Evolutionary conservation across 2,113 vertebrate genomes (phyloP).

Genomic region (Ceratotherium simum): DNA sequence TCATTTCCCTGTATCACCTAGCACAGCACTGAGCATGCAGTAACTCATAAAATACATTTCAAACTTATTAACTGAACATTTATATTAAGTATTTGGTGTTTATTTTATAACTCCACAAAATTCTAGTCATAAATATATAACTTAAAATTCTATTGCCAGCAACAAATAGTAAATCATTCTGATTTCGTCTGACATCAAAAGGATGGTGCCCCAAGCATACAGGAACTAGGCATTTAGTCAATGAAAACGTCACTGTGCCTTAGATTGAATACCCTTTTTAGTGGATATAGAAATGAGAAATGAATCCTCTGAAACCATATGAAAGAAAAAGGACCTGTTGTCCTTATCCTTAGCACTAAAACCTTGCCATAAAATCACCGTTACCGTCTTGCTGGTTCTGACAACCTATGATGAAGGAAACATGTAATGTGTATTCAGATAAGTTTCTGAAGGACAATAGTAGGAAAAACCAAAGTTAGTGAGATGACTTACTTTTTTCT

Average conservation of each 20-base stretch:
- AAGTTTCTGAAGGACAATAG: not conserved
- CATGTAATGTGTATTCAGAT: not conserved
- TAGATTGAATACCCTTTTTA: not conserved
- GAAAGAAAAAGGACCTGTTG: not conserved
- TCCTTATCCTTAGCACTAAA: slow-evolving; percentile 15
- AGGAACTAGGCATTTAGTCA: not conserved
- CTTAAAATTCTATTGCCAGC: slow-evolving; percentile 31
- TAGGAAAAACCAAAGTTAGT: not conserved
- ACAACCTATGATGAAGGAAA: not conserved
- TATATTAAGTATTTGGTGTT: slow-evolving; percentile 23
- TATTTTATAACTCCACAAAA: not conserved
- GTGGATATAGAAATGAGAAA: slow-evolving; percentile 44
- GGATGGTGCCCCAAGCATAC: not conserved
- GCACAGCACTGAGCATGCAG: not conserved
- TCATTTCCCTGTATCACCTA: not conserved
- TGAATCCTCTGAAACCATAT: slow-evolving; percentile 12
- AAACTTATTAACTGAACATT: slow-evolving; percentile 13
- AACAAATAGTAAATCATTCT: slow-evolving; percentile 29
- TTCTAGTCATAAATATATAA: slow-evolving; percentile 16
- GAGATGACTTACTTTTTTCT: not conserved
- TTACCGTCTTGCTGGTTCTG: not conserved
- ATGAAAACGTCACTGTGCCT: not conserved
- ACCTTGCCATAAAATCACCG: slow-evolving; percentile 11
- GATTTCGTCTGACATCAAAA: slow-evolving; percentile 36
- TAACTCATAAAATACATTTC: not conserved